Evolutionary conservation across 2,797 vertebrate genomes (phyloP).

Genomic region (Rhynchotus rufescens): DNA sequence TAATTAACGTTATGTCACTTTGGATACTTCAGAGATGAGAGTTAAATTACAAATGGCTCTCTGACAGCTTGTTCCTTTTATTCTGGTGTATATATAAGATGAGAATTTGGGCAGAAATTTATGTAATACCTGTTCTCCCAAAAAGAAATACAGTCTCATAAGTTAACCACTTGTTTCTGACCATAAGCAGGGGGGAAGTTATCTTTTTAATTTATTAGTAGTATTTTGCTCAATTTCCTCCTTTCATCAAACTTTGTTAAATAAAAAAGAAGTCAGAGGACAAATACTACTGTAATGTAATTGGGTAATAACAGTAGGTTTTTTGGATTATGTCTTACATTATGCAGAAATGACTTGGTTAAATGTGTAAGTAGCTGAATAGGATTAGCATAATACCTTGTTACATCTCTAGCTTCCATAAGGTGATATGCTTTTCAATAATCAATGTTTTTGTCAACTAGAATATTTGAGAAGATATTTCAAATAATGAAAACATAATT

Average conservation of each 20-base stretch:
- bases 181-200: not conserved
- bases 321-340: not conserved
- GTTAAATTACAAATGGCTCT: not conserved
- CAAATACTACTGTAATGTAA: not conserved
- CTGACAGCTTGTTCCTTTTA: not conserved
- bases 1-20: not conserved
- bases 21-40: not conserved
- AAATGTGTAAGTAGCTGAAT: conserved; percentile 2
- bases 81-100: not conserved
- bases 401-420: not conserved
- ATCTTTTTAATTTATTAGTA: not conserved
- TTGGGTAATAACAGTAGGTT: not conserved
- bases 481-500: not conserved
- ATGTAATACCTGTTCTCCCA: not conserved
- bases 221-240: not conserved
- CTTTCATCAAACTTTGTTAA: not conserved
- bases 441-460: not conserved
- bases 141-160: not conserved
- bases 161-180: not conserved
- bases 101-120: not conserved
- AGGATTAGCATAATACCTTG: not conserved
- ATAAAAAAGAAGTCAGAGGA: not conserved
- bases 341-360: conserved; percentile 8
- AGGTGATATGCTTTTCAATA: not conserved
- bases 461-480: not conserved